Conservation (phyloP, 2,113 vertebrate species). For the Meriones unguiculatus region DNA sequence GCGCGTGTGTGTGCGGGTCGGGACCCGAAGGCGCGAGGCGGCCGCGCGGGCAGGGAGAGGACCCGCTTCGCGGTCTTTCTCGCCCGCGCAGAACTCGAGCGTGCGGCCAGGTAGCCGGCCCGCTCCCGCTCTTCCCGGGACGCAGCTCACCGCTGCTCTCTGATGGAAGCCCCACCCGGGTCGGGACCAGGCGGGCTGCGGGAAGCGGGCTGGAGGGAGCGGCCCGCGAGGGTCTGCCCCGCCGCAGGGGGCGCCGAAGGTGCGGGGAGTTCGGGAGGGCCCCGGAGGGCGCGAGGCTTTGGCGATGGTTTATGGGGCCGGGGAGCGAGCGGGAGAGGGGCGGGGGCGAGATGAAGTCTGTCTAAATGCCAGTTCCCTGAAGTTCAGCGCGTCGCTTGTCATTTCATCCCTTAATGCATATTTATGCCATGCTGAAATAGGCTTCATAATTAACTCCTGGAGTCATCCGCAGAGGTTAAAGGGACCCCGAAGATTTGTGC, state of each 20-base stretch:
- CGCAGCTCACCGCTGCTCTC: conserved; percentile 54
- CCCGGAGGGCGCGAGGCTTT: conserved; percentile 16
- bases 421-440: conserved; percentile 73
- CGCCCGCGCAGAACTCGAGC: conserved; percentile 51
- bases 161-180: not conserved
- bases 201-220: not conserved
- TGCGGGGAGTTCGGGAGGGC: not conserved
- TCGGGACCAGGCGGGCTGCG: not conserved
- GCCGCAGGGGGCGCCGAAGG: conserved; percentile 64
- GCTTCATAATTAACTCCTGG: conserved; percentile 78
- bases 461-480: conserved; percentile 81
- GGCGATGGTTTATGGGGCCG: conserved; percentile 2
- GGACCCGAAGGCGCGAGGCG: not conserved
- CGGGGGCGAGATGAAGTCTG: conserved; percentile 50
- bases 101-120: conserved; percentile 60
- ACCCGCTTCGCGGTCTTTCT: conserved; percentile 10
- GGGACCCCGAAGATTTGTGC: conserved; percentile 82
- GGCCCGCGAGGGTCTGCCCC: conserved; percentile 45
- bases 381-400: conserved; percentile 77
- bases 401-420: conserved; percentile 76
- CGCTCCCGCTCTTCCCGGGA: not conserved
- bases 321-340: not conserved
- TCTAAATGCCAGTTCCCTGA: conserved; percentile 73
- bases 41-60: not conserved
- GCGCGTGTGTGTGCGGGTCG: not conserved